Conservation (phyloP, 2,888 invertebrate genomes). For the Eucera pruinosa region DNA sequence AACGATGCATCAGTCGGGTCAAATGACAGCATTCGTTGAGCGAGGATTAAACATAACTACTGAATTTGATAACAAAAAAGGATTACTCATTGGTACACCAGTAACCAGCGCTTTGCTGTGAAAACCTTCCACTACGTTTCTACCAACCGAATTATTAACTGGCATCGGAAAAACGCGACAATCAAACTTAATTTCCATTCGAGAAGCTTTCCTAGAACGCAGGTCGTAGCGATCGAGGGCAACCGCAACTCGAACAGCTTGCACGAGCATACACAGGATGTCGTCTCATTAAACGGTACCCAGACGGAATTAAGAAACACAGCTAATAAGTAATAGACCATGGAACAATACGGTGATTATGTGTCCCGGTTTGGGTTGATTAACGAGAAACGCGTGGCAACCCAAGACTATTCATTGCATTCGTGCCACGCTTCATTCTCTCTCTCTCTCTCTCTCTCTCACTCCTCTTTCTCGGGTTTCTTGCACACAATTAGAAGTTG, state of each 20-base stretch:
- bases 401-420: neutral
- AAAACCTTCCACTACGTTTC: conserved; percentile 1
- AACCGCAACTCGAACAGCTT: conserved; percentile 61
- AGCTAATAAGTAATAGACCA: conserved; percentile 53
- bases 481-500: conserved; percentile 27
- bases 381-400: conserved; percentile 28
- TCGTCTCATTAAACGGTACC: conserved; percentile 61
- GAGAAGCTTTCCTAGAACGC: conserved; percentile 17
- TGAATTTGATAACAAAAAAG: too few species aligned
- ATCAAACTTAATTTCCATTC: conserved; percentile 47
- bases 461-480: neutral
- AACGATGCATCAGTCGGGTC: too few species aligned
- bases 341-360: conserved; percentile 59
- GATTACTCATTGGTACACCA: too few species aligned
- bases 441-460: neutral
- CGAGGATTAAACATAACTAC: too few species aligned
- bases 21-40: too few species aligned
- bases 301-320: conserved; percentile 58
- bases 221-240: conserved; percentile 69
- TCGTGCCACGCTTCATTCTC: neutral
- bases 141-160: conserved; percentile 31
- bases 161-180: conserved; percentile 46
- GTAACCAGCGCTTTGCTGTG: neutral
- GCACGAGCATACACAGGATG: conserved; percentile 64
- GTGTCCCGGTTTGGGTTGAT: conserved; percentile 38